phyloP scores from a whole-genome alignment of 2,888 invertebrate genomes.

The Epinotia brunnichana region DNA sequence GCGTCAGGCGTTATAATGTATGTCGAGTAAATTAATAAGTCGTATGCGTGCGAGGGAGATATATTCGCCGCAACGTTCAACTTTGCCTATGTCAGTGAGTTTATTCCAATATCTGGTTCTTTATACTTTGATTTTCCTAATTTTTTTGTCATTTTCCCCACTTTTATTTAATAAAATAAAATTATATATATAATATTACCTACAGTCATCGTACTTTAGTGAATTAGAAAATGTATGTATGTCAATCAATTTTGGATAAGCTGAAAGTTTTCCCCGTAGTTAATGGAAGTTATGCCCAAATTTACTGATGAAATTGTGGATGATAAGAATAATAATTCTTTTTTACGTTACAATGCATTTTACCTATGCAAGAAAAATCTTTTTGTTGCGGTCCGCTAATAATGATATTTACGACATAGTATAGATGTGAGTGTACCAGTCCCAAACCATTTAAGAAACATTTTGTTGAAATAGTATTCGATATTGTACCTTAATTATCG shows the following conservation, averaged over 20 bases:
- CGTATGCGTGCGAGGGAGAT: not conserved
- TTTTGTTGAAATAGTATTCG: no score
- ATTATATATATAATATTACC: not conserved
- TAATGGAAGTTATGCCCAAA: constrained; percentile 25
- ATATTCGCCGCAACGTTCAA: not conserved
- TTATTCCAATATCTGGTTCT: not conserved
- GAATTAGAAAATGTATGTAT: constrained; percentile 18
- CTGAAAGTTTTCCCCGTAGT: constrained; percentile 1
- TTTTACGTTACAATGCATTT: not conserved
- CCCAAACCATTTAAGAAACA: no score
- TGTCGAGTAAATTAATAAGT: not conserved
- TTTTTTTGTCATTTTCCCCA: not conserved
- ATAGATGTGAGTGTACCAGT: no score
- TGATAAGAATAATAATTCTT: not conserved
- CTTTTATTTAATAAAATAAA: not conserved
- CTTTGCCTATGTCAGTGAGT: not conserved
- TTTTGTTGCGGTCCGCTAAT: no score
- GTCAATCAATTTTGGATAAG: constrained; percentile 19
- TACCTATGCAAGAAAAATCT: no score
- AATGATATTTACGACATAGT: no score
- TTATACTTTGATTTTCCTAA: not conserved
- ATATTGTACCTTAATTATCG: no score
- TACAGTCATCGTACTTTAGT: constrained; percentile 16
- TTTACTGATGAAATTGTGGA: not conserved
- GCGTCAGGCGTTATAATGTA: not conserved